Conservation (phyloP, 2,113 vertebrate genomes). For the Bubo scandiacus region DNA sequence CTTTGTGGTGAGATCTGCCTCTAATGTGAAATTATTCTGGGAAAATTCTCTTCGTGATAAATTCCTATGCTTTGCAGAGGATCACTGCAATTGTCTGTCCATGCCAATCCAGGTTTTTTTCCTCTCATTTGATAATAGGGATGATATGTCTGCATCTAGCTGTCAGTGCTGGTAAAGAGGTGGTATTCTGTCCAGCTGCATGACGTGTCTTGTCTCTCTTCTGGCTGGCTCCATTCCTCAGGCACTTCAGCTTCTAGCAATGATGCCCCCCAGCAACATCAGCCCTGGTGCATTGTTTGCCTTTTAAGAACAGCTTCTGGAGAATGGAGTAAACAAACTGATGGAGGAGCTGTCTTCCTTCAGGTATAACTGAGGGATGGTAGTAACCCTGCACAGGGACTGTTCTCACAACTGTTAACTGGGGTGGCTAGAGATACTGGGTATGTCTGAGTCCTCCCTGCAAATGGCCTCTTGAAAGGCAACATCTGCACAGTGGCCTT, state of each 20-base stretch:
- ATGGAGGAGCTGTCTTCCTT: conserved; percentile 6
- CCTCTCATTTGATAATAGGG: neutral
- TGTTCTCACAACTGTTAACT: neutral
- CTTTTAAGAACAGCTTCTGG: neutral
- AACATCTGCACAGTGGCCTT: neutral
- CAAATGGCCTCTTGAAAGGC: neutral
- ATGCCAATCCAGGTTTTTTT: neutral
- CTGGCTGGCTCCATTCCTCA: neutral
- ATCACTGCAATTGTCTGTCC: neutral
- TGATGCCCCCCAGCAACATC: neutral
- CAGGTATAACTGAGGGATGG: neutral
- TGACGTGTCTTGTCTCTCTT: neutral
- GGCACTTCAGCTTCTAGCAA: neutral
- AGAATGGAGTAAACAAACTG: neutral
- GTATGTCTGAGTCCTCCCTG: neutral
- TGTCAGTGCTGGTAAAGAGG: neutral
- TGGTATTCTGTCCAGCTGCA: neutral
- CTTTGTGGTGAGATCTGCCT: neutral
- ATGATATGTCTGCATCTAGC: neutral
- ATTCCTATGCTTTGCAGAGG: neutral
- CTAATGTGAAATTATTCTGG: neutral
- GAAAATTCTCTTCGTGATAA: neutral
- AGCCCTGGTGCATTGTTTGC: neutral
- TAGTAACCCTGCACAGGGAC: neutral
- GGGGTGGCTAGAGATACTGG: neutral